Conservation (phyloP, 2,113 vertebrate species). For the Cynopterus brachyotis region DNA sequence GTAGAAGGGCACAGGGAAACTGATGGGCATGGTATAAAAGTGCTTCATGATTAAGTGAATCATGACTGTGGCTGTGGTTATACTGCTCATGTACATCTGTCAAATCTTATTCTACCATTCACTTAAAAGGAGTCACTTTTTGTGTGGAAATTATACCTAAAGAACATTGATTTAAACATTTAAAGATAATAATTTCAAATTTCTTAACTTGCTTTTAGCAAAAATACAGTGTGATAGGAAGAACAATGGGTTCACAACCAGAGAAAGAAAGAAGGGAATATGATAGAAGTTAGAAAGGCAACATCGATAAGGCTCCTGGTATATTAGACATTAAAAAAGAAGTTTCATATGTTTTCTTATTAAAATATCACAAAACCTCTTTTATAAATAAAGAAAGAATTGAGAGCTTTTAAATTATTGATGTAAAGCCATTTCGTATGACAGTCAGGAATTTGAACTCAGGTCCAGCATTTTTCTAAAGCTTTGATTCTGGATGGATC, state of each 20-base stretch:
- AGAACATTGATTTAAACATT: background rate
- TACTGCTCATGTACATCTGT: background rate
- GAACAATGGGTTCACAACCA: background rate
- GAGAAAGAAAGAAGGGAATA: background rate
- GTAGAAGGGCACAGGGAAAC: background rate
- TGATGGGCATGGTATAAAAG: background rate
- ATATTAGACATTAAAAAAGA: background rate
- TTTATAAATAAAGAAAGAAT: background rate
- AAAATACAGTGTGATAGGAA: background rate
- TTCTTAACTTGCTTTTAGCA: background rate
- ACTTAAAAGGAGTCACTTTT: background rate
- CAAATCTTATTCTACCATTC: background rate
- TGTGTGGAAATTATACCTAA: background rate
- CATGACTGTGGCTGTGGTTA: background rate
- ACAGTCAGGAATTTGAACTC: background rate
- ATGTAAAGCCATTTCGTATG: background rate
- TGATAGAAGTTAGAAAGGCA: background rate
- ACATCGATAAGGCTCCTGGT: background rate
- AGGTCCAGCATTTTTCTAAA: background rate
- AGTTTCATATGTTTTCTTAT: background rate
- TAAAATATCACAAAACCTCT: background rate
- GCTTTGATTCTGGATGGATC: background rate
- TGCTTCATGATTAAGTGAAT: background rate
- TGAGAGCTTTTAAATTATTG: background rate
- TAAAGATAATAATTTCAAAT: background rate